phyloP scores from a whole-genome alignment of 2,888 invertebrate genomes.

The Liodrosophila aerea region DNA sequence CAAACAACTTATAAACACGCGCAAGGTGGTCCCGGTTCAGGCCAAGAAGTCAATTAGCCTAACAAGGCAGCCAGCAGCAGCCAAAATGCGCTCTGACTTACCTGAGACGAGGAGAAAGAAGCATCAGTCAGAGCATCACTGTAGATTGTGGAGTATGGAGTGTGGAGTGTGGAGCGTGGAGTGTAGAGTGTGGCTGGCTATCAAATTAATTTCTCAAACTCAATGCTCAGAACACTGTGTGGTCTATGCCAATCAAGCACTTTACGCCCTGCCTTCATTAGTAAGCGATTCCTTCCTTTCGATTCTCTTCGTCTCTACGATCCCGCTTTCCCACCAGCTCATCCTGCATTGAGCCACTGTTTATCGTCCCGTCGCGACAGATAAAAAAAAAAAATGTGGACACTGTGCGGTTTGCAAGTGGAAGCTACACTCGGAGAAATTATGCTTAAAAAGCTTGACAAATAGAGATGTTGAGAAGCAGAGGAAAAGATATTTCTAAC shows the following conservation, averaged over 20 bases:
- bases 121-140: too few relatives aligned
- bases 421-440: slow-evolving; percentile 19
- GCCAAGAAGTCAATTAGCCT: slow-evolving; percentile 79
- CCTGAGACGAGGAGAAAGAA: slow-evolving; percentile 28
- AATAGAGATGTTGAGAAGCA: background rate
- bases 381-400: slow-evolving; percentile 42
- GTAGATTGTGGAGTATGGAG: slow-evolving; percentile 23
- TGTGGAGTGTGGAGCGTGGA: too few relatives aligned
- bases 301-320: background rate
- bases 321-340: background rate
- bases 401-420: background rate
- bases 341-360: slow-evolving; percentile 25
- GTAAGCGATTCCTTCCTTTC: slow-evolving; percentile 34
- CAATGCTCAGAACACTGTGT: slow-evolving; percentile 52
- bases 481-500: background rate
- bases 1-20: slow-evolving; percentile 59
- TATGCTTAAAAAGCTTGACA: background rate
- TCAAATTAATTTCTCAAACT: slow-evolving; percentile 64
- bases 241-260: slow-evolving; percentile 77
- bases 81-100: slow-evolving; percentile 47
- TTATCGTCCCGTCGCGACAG: slow-evolving; percentile 45
- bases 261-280: slow-evolving; percentile 74
- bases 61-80: slow-evolving; percentile 78
- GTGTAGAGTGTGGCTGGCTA: slow-evolving; percentile 43
- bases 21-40: slow-evolving; percentile 61